Base-by-base conservation (phyloP, 2,113 vertebrate species). In the Mirounga angustirostris region DNA sequence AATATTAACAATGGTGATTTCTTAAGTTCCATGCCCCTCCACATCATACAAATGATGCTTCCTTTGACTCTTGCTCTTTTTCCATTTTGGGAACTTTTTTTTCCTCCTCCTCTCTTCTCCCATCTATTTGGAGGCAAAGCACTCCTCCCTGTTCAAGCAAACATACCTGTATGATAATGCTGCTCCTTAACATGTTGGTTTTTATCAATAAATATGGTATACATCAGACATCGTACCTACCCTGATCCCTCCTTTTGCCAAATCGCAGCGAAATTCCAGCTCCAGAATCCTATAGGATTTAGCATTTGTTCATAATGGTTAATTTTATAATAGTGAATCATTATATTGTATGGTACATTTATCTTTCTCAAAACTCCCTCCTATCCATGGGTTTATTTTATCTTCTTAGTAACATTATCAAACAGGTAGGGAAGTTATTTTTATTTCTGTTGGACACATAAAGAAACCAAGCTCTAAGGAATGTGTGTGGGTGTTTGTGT, bases 331-430 rank as follows among this genome's bases (percentile, higher is more conserved):
- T n/a, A 50, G 74, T n/a, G 54, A 78, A 79, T 92, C 65, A 69
- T 95, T 93, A 69, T 4, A 21, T 58, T 92, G 21, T 46, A 5
- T 28, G 33, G 7, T 46, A 86, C 15, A 61, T 91, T 50, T 7
- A 61, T 65, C 95, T 95, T 97, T 84, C 76, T 98, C 28, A 71
- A 94, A 97, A 86, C 52, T 12, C 11, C 91, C 21, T 82, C 33
- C 16, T 76, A 83, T 52, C 33, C 79, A 10, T 78, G 10, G 56
- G 22, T n/a, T 95, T 63, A 43, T 84, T 96, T 91, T 92, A n/a
- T 90, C 56, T 94, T 90, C 59, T 91, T 21, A 65, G 9, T 78
- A 58, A 52, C 3, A 5, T 85, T 63, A 76, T 10, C 46, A 96
- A 88, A 84, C 4, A 88, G 15, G 1, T 40, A 40, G 24, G 15